phyloP scores from a whole-genome alignment of 2,113 vertebrate genomes.

The Coptodon rendalli region DNA sequence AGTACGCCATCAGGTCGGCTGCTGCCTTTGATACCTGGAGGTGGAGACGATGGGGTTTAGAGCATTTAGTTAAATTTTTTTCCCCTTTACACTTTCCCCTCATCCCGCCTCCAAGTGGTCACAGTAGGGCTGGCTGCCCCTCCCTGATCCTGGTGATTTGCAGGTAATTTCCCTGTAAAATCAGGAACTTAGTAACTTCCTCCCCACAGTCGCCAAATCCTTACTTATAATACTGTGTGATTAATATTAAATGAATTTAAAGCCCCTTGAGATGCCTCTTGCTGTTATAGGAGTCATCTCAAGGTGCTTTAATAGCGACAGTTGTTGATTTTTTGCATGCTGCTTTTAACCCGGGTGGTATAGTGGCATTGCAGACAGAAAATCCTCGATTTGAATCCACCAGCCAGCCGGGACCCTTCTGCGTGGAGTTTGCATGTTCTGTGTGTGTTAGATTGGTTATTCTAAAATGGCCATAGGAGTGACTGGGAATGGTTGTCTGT shows the following conservation, averaged over 20 bases:
- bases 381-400: background rate
- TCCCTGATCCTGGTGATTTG: background rate
- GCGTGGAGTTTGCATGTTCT: background rate
- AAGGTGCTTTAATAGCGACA: background rate
- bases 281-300: background rate
- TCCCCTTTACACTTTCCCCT: background rate
- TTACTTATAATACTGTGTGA: background rate
- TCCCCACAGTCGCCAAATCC: background rate
- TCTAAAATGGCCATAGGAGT: background rate
- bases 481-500: background rate
- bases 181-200: background rate
- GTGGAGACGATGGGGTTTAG: background rate
- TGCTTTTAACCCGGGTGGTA: background rate
- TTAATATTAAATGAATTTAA: background rate
- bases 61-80: background rate
- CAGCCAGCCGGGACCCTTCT: background rate
- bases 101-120: background rate
- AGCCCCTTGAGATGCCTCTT: background rate
- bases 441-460: background rate
- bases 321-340: background rate
- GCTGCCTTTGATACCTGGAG: constrained; percentile 91
- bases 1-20: constrained; percentile 89
- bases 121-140: background rate
- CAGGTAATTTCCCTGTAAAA: background rate
- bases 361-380: background rate